Base-by-base conservation (phyloP, 2,113 vertebrate species). In the Andinoacara biseriatus region DNA sequence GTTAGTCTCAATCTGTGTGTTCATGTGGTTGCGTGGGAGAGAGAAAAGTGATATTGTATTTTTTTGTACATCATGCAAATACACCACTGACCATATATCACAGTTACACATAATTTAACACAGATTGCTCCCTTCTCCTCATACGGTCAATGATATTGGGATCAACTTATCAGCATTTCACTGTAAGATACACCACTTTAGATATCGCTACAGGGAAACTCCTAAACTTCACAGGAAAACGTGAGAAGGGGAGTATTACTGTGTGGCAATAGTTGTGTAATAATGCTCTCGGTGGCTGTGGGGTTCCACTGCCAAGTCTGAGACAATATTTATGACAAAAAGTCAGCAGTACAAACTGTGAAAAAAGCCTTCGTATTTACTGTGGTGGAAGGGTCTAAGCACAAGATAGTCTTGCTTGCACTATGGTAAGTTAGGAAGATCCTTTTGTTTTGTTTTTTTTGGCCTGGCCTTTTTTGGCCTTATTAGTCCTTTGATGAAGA, bases 1-100 rank as follows among this genome's bases (percentile, higher is more conserved):
- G 96, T 96, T 78, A 93, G 94, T 86, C 40, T 80, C 35, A 56
- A 5, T 65, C 49, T 31, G 22, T 26, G 54, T 58, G 54, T 60
- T 33, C 56, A 14, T 61, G 9, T 26, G 46, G n/a, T 6, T 17
- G 18, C 9, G 17, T 58, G 52, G 46, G 56, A 52, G 59, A 52
- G 43, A 15, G 24, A 49, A 60, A 49, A 77, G 2, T 43, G 29
- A 38, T 62, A 56, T 35, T 63, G 4, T 17, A 14, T 29, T 43
- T 56, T 8, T 54, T 79, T 79, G n/a, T 14, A 11, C 43, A 72
- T 72, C 26, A 72, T 52, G 52, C 26, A 52, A 52, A 72, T 72
- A 24, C 43, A 69, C 24, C 43, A 69, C 17, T 49, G 15, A 29
- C 65, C 49, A 31, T 13, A 29, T 49, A 20, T 49, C 1, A 43